phyloP scores from a whole-genome alignment of 1,140 invertebrate species.

The Berghia stephanieae region DNA sequence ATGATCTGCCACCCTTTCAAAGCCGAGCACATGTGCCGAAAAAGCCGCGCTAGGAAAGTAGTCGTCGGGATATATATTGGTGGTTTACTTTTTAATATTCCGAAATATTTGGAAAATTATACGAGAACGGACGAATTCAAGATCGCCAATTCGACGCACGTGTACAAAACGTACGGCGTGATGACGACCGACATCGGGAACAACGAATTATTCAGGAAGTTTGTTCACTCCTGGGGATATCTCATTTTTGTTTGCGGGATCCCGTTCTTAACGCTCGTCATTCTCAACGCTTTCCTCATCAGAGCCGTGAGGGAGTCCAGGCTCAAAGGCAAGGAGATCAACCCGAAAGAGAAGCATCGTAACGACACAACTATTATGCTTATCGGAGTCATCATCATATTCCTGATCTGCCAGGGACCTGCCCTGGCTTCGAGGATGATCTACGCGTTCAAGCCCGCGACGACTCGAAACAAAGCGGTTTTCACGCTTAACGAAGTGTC shows the following conservation, averaged over 20 bases:
- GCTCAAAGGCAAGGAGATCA: slow-evolving; percentile 57
- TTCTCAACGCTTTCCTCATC: slow-evolving; percentile 65
- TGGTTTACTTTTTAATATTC: slow-evolving; percentile 59
- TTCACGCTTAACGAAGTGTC: slow-evolving; percentile 61
- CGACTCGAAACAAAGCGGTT: slow-evolving; percentile 34
- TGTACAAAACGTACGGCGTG: slow-evolving; percentile 37
- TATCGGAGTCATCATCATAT: slow-evolving; percentile 64
- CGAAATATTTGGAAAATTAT: slow-evolving; percentile 64
- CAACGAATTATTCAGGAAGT: slow-evolving; percentile 52
- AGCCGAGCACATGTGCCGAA: slow-evolving; percentile 60
- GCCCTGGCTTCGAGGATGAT: slow-evolving; percentile 63
- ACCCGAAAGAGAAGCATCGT: slow-evolving; percentile 60
- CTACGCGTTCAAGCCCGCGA: slow-evolving; percentile 56
- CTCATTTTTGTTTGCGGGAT: slow-evolving; percentile 62
- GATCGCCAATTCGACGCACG: slow-evolving; percentile 30
- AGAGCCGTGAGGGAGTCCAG: slow-evolving; percentile 61
- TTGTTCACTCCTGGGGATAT: slow-evolving; percentile 65
- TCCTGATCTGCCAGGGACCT: slow-evolving; percentile 65
- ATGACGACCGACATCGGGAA: slow-evolving; percentile 54
- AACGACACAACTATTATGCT: slow-evolving; percentile 67
- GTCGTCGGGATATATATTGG: slow-evolving; percentile 50
- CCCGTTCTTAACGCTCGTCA: slow-evolving; percentile 61
- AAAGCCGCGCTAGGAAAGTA: slow-evolving; percentile 53
- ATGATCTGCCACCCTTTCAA: slow-evolving; percentile 68
- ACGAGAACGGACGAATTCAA: slow-evolving; percentile 33